A percentile compares a stretch with the other conserved stretches of the same genome.
phyloP scores from a whole-genome alignment of 2,797 vertebrate genomes.

The Hybognathus amarus region DNA sequence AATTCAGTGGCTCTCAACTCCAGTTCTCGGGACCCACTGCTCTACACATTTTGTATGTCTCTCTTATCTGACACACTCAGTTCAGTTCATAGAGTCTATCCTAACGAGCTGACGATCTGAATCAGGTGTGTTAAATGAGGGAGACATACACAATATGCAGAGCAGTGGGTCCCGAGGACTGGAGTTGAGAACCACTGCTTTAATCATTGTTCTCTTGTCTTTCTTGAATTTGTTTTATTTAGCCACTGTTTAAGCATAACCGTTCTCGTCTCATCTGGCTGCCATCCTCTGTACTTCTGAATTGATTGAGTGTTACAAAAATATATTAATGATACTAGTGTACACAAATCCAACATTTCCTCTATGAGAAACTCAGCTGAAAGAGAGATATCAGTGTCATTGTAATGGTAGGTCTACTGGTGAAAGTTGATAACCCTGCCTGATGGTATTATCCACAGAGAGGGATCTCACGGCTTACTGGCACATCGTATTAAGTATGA shows the following conservation, averaged over 20 bases:
- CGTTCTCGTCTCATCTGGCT: not conserved
- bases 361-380: slow-evolving; percentile 2
- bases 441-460: slow-evolving; percentile 56
- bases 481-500: slow-evolving; percentile 59
- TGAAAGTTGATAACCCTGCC: slow-evolving; percentile 58
- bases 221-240: slow-evolving; percentile 7
- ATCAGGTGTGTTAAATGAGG: too few species aligned
- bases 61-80: too few species aligned
- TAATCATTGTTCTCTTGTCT: not conserved
- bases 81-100: too few species aligned
- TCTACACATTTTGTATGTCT: too few species aligned
- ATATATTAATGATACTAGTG: not conserved
- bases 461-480: slow-evolving; percentile 48
- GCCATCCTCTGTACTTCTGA: not conserved
- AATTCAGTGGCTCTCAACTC: too few species aligned
- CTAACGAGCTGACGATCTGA: too few species aligned
- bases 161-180: too few species aligned
- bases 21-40: too few species aligned
- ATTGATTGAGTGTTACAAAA: not conserved
- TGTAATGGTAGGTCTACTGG: slow-evolving; percentile 52
- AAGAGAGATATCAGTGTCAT: slow-evolving; percentile 36
- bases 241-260: not conserved
- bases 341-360: not conserved
- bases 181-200: too few species aligned
- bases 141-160: too few species aligned